Conservation (phyloP, 2,888 invertebrate genomes). For the Aspidiotus rigidus region DNA sequence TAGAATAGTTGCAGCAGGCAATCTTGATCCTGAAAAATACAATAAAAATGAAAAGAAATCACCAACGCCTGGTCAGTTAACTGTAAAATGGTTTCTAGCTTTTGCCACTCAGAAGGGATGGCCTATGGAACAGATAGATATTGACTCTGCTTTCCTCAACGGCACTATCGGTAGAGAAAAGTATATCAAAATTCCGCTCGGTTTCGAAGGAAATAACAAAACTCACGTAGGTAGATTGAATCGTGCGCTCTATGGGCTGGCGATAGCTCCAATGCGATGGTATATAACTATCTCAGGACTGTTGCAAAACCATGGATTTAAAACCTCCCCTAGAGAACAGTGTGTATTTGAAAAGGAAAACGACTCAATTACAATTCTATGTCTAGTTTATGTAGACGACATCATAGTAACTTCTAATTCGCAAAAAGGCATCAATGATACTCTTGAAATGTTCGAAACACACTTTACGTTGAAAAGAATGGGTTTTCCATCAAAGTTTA, state of each 20-base stretch:
- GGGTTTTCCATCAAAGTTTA: neutral
- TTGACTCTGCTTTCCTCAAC: neutral
- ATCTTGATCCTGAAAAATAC: neutral
- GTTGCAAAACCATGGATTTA: neutral
- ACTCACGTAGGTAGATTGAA: too few species aligned
- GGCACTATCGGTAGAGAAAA: neutral
- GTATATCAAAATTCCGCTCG: too few species aligned
- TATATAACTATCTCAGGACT: neutral
- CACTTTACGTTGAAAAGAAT: neutral
- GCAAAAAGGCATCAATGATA: neutral
- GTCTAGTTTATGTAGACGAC: neutral
- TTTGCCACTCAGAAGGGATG: neutral
- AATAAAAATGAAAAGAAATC: neutral
- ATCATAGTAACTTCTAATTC: neutral
- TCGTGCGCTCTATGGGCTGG: neutral
- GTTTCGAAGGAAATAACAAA: too few species aligned
- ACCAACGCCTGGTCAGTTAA: neutral
- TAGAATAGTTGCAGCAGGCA: neutral
- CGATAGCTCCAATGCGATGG: neutral
- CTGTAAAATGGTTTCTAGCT: neutral
- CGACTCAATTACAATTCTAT: neutral
- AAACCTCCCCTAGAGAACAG: neutral
- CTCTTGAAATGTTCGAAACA: neutral
- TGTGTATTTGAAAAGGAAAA: neutral
- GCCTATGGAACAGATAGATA: neutral